These are phyloP conservation scores for Ectropis crepuscularia DNA, from an alignment of 2,888 invertebrate species.

Conservation along the genomic window DNA sequence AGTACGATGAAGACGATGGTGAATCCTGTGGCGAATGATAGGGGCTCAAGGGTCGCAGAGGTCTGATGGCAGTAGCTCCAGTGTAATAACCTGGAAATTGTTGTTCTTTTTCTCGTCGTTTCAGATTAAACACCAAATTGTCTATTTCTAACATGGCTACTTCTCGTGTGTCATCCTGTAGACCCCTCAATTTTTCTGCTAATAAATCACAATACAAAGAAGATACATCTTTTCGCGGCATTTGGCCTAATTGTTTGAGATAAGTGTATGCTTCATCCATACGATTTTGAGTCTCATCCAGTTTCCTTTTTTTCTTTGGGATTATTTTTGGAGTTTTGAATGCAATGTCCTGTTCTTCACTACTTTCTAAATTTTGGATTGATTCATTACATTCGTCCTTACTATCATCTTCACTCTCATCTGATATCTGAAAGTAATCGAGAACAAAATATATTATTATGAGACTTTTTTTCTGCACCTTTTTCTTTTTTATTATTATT, in stretches of 20 bases:
- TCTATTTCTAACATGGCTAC: constrained; percentile 15
- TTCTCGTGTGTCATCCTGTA: constrained; percentile 11
- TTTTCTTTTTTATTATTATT: too few species aligned
- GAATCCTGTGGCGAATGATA: constrained; percentile 15
- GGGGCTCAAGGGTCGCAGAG: constrained; percentile 13
- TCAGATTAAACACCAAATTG: constrained; percentile 13
- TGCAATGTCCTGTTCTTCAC: constrained; percentile 17
- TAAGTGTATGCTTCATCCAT: constrained; percentile 17
- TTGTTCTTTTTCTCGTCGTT: constrained; percentile 14
- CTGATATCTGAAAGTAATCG: constrained; percentile 20
- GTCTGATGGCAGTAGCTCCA: constrained; percentile 12
- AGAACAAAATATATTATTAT: constrained; percentile 4
- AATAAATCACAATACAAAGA: constrained; percentile 14
- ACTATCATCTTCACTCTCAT: constrained; percentile 10
- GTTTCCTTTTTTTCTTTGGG: constrained; percentile 16
- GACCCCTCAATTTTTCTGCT: constrained; percentile 15
- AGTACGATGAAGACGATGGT: constrained; percentile 4
- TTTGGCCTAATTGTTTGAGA: constrained; percentile 12
- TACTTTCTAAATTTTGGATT: constrained; percentile 18
- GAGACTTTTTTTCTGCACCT: constrained; percentile 8
- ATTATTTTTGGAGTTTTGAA: constrained; percentile 19
- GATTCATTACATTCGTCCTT: constrained; percentile 19
- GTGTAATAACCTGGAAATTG: constrained; percentile 15
- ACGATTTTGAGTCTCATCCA: too few species aligned
- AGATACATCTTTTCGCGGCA: constrained; percentile 16